These are phyloP conservation scores for Epinephelus coioides DNA, from an alignment of 2,797 vertebrate species.

Conservation along the genomic window DNA sequence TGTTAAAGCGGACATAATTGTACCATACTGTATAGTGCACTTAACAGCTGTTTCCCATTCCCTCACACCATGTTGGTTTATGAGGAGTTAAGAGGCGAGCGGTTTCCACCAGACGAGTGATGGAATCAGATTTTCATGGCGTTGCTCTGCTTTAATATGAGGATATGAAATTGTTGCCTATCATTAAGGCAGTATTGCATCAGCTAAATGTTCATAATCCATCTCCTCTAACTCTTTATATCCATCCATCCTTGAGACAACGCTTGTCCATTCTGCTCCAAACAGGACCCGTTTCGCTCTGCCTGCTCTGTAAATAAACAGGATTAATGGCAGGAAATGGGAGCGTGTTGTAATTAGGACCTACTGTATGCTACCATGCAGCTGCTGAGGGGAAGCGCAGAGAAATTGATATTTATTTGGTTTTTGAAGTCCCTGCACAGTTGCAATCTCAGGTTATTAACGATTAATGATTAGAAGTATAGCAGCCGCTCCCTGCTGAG, in stretches of 20 bases:
- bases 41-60: slow-evolving; percentile 62
- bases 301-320: slow-evolving; percentile 52
- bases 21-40: slow-evolving; percentile 47
- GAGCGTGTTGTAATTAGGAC: slow-evolving; percentile 57
- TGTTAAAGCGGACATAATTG: slow-evolving; percentile 74
- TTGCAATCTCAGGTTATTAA: slow-evolving; percentile 73
- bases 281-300: slow-evolving; percentile 30
- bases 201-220: slow-evolving; percentile 59
- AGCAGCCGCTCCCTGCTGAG: slow-evolving; percentile 50
- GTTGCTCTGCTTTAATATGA: slow-evolving; percentile 53
- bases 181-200: slow-evolving; percentile 66
- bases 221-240: slow-evolving; percentile 37
- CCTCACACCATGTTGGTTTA: slow-evolving; percentile 49
- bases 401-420: slow-evolving; percentile 77
- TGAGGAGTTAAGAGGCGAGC: slow-evolving; percentile 49
- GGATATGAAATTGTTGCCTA: slow-evolving; percentile 61
- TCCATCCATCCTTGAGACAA: slow-evolving; percentile 49
- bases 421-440: slow-evolving; percentile 64
- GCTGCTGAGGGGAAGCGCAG: slow-evolving; percentile 31
- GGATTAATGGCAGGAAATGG: slow-evolving; percentile 63
- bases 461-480: slow-evolving; percentile 71
- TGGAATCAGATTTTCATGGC: slow-evolving; percentile 54
- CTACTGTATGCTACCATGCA: slow-evolving; percentile 20
- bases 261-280: slow-evolving; percentile 37
- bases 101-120: slow-evolving; percentile 39